Conservation (phyloP, 2,797 vertebrate species). For the Setipinna tenuifilis region DNA sequence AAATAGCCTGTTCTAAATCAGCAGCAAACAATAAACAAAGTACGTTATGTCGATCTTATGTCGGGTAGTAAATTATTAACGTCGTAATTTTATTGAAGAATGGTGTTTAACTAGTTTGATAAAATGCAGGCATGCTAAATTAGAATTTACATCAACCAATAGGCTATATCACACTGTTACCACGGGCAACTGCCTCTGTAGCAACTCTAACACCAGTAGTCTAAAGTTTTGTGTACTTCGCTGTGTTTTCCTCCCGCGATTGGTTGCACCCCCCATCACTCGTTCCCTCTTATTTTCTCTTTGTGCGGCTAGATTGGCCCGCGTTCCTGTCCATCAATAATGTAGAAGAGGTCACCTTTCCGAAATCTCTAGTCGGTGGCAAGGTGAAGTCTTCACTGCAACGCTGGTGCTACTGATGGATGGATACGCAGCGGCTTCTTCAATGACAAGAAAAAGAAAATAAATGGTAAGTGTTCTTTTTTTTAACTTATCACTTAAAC, state of each 20-base stretch:
- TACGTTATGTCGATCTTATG: too few species aligned
- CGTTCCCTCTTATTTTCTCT: background rate
- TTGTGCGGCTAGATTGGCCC: slow-evolving; percentile 60
- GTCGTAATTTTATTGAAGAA: too few species aligned
- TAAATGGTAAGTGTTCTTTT: background rate
- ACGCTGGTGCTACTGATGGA: slow-evolving; percentile 7
- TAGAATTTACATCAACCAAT: background rate
- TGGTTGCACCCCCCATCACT: slow-evolving; percentile 4
- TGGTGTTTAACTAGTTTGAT: too few species aligned
- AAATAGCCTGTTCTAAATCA: background rate
- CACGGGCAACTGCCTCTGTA: slow-evolving; percentile 71
- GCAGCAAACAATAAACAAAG: too few species aligned
- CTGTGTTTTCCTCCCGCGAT: background rate
- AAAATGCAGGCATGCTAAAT: too few species aligned
- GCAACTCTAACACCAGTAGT: slow-evolving; percentile 72
- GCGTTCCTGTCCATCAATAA: slow-evolving; percentile 71
- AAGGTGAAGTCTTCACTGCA: slow-evolving; percentile 59
- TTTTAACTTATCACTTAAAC: background rate
- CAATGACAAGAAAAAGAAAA: background rate
- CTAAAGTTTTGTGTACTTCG: slow-evolving; percentile 47
- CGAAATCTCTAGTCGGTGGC: slow-evolving; percentile 67
- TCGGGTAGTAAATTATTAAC: too few species aligned
- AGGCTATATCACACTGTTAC: slow-evolving; percentile 60
- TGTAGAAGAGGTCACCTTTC: slow-evolving; percentile 68
- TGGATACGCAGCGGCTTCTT: background rate